Evolutionary conservation across 2,113 vertebrate genomes (phyloP).

Genomic region (Delphinus delphis): DNA sequence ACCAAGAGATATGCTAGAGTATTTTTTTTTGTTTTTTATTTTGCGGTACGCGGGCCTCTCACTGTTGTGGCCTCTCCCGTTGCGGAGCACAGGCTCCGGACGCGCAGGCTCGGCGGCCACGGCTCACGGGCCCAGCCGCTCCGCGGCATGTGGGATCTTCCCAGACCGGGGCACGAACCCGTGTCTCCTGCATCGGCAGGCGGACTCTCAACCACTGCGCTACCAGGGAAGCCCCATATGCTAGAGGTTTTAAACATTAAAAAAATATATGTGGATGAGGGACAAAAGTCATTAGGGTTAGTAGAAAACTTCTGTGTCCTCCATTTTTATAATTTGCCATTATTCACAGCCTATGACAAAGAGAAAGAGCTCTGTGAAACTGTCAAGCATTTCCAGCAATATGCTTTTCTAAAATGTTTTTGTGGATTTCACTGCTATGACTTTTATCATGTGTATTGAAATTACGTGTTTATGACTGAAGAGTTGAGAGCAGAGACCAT

Average conservation of each 20-base stretch:
- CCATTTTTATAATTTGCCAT: neutral
- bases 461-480: neutral
- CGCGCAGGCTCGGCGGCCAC: no score
- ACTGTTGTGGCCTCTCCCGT: no score
- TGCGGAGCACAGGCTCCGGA: no score
- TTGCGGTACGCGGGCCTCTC: no score
- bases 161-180: no score
- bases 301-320: neutral
- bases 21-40: no score
- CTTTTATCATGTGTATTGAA: neutral
- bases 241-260: neutral
- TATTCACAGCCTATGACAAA: neutral
- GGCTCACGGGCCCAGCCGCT: no score
- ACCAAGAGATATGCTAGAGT: neutral
- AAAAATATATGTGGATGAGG: neutral
- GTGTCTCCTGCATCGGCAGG: no score
- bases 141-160: no score
- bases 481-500: neutral
- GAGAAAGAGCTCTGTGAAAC: neutral
- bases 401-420: neutral
- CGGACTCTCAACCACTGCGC: no score
- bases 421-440: neutral
- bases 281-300: neutral
- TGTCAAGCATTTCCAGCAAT: neutral
- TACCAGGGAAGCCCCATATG: neutral